A percentile compares a stretch with the other conserved stretches of the same genome.
Conservation (phyloP, 2,113 vertebrate species). For the Serilophus lunatus region DNA sequence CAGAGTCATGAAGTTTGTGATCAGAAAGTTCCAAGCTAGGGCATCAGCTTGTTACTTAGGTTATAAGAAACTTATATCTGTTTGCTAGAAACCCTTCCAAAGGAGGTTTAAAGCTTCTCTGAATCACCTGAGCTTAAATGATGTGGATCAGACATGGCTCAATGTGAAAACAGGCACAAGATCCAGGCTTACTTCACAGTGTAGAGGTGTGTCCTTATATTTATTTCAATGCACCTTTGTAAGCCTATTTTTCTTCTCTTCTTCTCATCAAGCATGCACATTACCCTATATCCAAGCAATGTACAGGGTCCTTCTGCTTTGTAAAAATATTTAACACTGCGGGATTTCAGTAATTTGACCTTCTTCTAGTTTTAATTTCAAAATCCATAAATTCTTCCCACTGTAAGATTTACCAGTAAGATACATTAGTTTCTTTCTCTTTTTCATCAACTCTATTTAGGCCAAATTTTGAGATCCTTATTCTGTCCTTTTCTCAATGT, state of each 20-base stretch:
- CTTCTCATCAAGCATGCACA: not conserved
- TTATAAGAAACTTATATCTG: not conserved
- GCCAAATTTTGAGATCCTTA: not conserved
- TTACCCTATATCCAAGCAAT: not conserved
- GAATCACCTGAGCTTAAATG: not conserved
- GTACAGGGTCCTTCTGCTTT: not conserved
- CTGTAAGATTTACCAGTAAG: not conserved
- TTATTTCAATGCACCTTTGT: not conserved
- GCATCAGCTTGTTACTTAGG: not conserved
- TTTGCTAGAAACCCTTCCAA: not conserved
- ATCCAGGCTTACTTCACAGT: not conserved
- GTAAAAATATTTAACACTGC: not conserved
- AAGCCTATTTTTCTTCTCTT: not conserved
- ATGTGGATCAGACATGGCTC: not conserved
- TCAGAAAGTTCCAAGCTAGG: not conserved
- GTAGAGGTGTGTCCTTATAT: not conserved
- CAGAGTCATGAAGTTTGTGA: not conserved
- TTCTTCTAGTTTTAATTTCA: not conserved
- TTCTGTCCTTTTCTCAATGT: not conserved
- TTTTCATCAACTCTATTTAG: not conserved
- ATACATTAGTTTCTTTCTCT: not conserved
- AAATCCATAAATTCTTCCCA: not conserved
- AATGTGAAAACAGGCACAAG: not conserved
- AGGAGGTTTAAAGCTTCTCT: not conserved
- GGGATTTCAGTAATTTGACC: not conserved